phyloP scores from a whole-genome alignment of 2,113 vertebrate genomes.

The Hiodon tergisus region DNA sequence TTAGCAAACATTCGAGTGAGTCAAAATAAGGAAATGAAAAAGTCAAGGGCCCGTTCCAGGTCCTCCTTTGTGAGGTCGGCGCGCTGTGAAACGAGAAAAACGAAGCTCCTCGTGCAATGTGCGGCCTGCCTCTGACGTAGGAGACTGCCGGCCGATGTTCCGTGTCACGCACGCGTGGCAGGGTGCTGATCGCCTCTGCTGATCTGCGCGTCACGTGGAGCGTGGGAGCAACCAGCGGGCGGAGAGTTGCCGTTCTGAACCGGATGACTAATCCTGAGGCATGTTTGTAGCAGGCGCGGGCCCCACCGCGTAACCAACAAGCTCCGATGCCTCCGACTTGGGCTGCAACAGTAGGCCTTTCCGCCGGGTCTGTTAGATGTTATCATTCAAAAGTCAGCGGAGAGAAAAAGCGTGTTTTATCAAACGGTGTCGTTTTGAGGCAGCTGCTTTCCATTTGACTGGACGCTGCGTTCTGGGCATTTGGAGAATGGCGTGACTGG shows the following conservation, averaged over 20 bases:
- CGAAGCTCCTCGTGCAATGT: not conserved
- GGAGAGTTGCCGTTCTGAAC: not conserved
- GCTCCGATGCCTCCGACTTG: not conserved
- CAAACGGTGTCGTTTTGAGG: not conserved
- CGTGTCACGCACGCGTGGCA: not conserved
- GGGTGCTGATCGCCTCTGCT: not conserved
- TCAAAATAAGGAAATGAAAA: too few relatives aligned
- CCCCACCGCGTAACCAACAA: not conserved
- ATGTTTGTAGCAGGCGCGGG: not conserved
- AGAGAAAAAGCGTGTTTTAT: not conserved
- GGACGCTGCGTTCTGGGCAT: not conserved
- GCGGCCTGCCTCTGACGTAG: not conserved
- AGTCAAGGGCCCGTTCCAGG: too few relatives aligned
- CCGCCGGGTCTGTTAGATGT: not conserved
- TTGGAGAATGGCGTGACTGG: not conserved
- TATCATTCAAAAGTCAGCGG: not conserved
- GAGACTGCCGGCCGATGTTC: not conserved
- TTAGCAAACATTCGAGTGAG: too few relatives aligned
- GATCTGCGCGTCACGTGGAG: not conserved
- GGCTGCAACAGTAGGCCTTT: not conserved
- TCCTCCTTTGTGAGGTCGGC: too few relatives aligned
- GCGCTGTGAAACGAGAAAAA: not conserved
- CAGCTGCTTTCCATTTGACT: constrained; percentile 4
- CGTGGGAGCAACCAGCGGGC: not conserved
- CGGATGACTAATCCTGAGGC: not conserved